Conservation (phyloP, 2,888 invertebrate species). For the Silvanus unidentatus region DNA sequence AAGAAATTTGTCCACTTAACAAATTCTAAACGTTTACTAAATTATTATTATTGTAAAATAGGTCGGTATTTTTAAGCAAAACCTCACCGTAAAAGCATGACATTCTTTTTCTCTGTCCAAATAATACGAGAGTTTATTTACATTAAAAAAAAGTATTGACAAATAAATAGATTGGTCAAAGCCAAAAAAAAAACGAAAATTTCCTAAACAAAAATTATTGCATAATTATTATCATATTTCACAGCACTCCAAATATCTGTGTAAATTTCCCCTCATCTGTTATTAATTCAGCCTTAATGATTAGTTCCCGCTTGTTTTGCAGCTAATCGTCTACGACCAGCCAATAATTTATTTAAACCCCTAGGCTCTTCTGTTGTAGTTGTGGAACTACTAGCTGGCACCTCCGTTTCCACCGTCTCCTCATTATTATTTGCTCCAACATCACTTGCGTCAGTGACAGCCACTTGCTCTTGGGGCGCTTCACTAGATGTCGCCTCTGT, state of each 20-base stretch:
- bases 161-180: too few species aligned
- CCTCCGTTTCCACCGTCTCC: slow-evolving; percentile 30
- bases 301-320: slow-evolving; percentile 50
- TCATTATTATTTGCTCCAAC: slow-evolving; percentile 27
- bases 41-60: too few species aligned
- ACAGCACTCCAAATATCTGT: not conserved
- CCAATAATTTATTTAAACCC: slow-evolving; percentile 62
- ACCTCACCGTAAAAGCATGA: too few species aligned
- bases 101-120: too few species aligned
- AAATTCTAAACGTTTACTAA: too few species aligned
- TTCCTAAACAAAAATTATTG: too few species aligned
- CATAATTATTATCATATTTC: too few species aligned
- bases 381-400: slow-evolving; percentile 28
- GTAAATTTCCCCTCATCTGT: not conserved
- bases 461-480: slow-evolving; percentile 25
- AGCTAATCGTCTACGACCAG: slow-evolving; percentile 62
- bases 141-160: too few species aligned
- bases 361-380: slow-evolving; percentile 49
- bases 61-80: too few species aligned
- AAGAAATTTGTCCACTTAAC: too few species aligned
- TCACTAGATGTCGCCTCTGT: slow-evolving; percentile 40
- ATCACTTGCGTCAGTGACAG: slow-evolving; percentile 22
- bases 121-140: too few species aligned
- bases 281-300: slow-evolving; percentile 11
- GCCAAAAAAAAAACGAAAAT: too few species aligned